phyloP scores from a whole-genome alignment of 2,888 invertebrate genomes.

The Himalopsyche kuldschensis region DNA sequence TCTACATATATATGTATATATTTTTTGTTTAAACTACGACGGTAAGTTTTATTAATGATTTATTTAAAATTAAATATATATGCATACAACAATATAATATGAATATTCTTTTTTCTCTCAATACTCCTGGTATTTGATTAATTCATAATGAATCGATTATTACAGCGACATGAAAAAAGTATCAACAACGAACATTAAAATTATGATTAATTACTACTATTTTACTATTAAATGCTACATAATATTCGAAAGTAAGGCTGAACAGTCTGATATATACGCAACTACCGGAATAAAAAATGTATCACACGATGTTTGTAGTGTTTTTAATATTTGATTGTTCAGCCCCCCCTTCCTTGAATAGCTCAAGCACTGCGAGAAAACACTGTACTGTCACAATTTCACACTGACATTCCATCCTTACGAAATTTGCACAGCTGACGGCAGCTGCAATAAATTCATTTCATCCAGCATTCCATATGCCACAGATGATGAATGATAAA shows the following conservation, averaged over 20 bases:
- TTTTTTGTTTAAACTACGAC: no score
- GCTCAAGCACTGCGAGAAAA: not conserved
- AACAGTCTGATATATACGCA: constrained; percentile 3
- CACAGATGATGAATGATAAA: not conserved
- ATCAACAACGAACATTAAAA: not conserved
- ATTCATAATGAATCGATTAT: no score
- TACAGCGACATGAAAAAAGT: no score
- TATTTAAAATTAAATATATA: no score
- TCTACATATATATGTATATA: no score
- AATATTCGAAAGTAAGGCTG: constrained; percentile 21
- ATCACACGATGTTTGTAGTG: not conserved
- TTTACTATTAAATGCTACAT: not conserved
- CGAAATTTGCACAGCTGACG: not conserved
- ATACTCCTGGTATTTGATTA: no score
- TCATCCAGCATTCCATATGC: not conserved
- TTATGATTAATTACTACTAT: not conserved
- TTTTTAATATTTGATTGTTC: not conserved
- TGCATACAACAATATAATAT: no score
- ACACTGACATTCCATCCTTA: not conserved
- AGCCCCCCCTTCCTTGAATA: constrained; percentile 1
- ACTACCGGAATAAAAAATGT: not conserved
- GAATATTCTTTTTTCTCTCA: no score
- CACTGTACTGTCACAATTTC: constrained; percentile 9
- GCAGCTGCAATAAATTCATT: not conserved
- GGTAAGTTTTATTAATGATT: no score